Evolutionary conservation across 2,113 vertebrate species (phyloP), one percentile per base, ranked within the genome.

Genomic region (Casuarius casuarius): DNA sequence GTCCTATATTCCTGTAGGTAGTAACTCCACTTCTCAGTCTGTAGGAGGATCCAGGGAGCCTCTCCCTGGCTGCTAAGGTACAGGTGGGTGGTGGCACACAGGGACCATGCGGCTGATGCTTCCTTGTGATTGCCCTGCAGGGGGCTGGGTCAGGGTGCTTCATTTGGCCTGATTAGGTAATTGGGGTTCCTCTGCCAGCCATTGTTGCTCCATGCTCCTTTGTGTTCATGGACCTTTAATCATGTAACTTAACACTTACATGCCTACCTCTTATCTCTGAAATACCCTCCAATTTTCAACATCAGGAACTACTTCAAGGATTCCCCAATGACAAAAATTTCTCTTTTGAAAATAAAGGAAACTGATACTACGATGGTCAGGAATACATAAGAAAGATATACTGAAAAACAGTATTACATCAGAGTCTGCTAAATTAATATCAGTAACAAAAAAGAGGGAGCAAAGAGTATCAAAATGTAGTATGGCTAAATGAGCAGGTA

Each of bases 61-160:
- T 48, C 46, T 48, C 46, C 46, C 46, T 38, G 38, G 38, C 38
- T 38, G 38, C 38, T 38, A 38, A 38, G 38, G 38, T 8, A 38
- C 22, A 52, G 23, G 38, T 10, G 31, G 10, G 5, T 54, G 38
- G 7, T 78, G 33, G 33, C 18, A 51, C 22, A 21, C 31, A 23
- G 26, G 19, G 16, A 29, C 29, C 11, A 23, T 4, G 6, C 11
- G 46, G 40, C 40, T 68, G n/a, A 67, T 6, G 12, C 1, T 56
- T 3, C 15, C 20, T 10, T 84, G 38, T n/a, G 25, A 54, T 26
- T 0, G 0, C 23, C 4, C 0, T 1, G 8, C 22, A 20, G 40
- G 19, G 38, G 61, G 23, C 5, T 1, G 0, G 12, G 5, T 42
- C 1, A 0, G 5, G 13, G n/a, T 46, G 4, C 0, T 48, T 13